Evolutionary conservation across 2,113 vertebrate species (phyloP).

Genomic region (Pao palembangensis): DNA sequence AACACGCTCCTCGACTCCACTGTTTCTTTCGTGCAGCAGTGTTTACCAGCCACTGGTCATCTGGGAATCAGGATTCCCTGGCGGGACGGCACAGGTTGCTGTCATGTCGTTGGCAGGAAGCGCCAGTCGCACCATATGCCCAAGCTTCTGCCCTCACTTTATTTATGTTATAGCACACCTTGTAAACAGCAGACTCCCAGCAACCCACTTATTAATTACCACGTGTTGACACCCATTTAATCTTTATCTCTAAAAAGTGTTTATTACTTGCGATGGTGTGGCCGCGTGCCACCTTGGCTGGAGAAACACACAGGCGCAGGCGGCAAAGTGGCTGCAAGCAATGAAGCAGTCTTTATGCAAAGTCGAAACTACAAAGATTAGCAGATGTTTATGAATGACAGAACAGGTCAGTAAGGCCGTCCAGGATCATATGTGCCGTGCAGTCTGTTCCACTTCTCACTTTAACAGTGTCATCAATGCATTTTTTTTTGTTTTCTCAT

Average conservation of each 20-base stretch:
- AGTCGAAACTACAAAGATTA: neutral
- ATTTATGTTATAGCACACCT: conserved; percentile 73
- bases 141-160: conserved; percentile 70
- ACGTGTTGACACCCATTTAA: conserved; percentile 76
- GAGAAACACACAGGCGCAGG: conserved; percentile 57
- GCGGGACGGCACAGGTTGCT: conserved; percentile 71
- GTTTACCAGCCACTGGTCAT: conserved; percentile 44
- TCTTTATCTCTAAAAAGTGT: conserved; percentile 81
- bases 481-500: neutral
- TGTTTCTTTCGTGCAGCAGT: conserved; percentile 33
- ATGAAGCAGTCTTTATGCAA: conserved; percentile 18
- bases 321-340: conserved; percentile 24
- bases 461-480: neutral
- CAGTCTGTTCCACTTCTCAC: neutral
- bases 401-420: too few relatives aligned
- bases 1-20: conserved; percentile 29
- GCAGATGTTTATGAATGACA: neutral
- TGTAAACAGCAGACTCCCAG: conserved; percentile 76
- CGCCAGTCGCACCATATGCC: conserved; percentile 77
- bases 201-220: conserved; percentile 79
- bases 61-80: conserved; percentile 67
- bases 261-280: conserved; percentile 75
- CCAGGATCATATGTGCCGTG: neutral
- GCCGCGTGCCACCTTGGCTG: conserved; percentile 54
- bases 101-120: conserved; percentile 71